phyloP scores from a whole-genome alignment of 35 echinoderm and acorn worm genomes.

The Stichopus chloronotus region DNA sequence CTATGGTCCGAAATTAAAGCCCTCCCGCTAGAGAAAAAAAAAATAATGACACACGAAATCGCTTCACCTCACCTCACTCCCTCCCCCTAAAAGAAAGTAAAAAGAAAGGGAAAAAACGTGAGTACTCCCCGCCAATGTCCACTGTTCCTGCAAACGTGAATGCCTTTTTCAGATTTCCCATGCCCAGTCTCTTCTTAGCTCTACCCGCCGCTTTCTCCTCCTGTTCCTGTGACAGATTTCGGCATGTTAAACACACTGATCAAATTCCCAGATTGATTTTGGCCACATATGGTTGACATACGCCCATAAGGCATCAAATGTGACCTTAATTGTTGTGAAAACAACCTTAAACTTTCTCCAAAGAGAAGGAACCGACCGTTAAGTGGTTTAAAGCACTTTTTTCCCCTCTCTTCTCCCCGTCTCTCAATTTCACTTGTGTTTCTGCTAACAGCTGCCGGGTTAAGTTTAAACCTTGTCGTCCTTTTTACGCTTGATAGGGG shows the following conservation, averaged over 20 bases:
- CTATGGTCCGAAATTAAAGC: too few species aligned
- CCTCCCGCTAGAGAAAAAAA: too few species aligned
- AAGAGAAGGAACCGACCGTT: neutral
- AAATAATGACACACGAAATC: too few species aligned
- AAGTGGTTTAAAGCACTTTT: slow-evolving; percentile 49
- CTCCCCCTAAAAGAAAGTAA: too few species aligned
- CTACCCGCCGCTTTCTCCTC: too few species aligned
- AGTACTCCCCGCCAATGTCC: too few species aligned
- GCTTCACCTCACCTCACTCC: too few species aligned
- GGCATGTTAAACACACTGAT: slow-evolving; percentile 8
- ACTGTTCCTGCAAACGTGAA: neutral
- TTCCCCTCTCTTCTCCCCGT: neutral
- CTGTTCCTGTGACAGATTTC: neutral
- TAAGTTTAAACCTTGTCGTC: neutral
- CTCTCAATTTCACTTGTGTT: neutral
- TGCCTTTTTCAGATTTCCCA: neutral
- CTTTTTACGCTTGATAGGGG: neutral
- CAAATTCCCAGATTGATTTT: neutral
- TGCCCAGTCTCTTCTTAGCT: too few species aligned
- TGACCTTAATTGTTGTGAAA: slow-evolving; percentile 52
- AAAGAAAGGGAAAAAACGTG: too few species aligned
- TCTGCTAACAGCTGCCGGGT: slow-evolving; percentile 24
- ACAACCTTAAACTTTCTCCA: slow-evolving; percentile 14
- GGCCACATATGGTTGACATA: slow-evolving; percentile 39
- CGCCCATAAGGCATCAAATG: slow-evolving; percentile 28